Percentiles rank a stretch among this genome's conserved stretches.
These are phyloP conservation scores for Polypterus senegalus DNA, from an alignment of 2,113 vertebrate species.

Conservation along the genomic window DNA sequence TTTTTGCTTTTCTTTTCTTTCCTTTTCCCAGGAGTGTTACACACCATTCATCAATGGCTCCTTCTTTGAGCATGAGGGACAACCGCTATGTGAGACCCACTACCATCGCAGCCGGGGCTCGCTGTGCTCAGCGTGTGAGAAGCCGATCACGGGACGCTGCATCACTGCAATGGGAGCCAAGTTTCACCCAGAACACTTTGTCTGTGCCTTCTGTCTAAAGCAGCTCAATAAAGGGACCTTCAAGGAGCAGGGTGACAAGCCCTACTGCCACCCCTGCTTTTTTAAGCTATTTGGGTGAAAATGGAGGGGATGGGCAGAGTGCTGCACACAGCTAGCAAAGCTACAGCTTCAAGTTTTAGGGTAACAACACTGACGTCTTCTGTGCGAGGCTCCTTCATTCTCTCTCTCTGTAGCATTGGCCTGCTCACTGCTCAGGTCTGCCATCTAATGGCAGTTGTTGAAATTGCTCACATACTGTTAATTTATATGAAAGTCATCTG, in stretches of 20 bases:
- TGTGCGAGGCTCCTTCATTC: too few relatives aligned
- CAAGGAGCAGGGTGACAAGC: conserved; percentile 78
- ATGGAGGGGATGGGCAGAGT: neutral
- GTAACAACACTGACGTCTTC: too few relatives aligned
- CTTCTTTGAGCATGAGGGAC: conserved; percentile 79
- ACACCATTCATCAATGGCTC: conserved; percentile 74
- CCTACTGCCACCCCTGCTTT: conserved; percentile 55
- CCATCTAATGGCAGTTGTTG: too few relatives aligned
- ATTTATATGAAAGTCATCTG: too few relatives aligned
- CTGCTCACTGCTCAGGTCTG: too few relatives aligned
- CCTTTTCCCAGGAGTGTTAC: conserved; percentile 61
- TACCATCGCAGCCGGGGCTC: conserved; percentile 77
- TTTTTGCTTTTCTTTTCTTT: neutral
- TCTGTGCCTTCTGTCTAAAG: conserved; percentile 79
- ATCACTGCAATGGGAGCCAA: conserved; percentile 81
- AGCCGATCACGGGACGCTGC: conserved; percentile 78
- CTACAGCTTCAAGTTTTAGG: too few relatives aligned
- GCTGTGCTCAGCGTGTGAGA: conserved; percentile 74
- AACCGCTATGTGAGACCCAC: conserved; percentile 77
- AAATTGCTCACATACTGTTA: too few relatives aligned
- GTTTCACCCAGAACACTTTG: conserved; percentile 83
- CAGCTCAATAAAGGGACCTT: conserved; percentile 84
- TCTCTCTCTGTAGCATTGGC: too few relatives aligned
- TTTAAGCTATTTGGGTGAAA: conserved; percentile 45
- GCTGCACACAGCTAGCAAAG: too few relatives aligned